Percentiles rank a stretch among this genome's conserved stretches.
Evolutionary conservation across 2,113 vertebrate genomes (phyloP).

Genomic region (Serilophus lunatus): DNA sequence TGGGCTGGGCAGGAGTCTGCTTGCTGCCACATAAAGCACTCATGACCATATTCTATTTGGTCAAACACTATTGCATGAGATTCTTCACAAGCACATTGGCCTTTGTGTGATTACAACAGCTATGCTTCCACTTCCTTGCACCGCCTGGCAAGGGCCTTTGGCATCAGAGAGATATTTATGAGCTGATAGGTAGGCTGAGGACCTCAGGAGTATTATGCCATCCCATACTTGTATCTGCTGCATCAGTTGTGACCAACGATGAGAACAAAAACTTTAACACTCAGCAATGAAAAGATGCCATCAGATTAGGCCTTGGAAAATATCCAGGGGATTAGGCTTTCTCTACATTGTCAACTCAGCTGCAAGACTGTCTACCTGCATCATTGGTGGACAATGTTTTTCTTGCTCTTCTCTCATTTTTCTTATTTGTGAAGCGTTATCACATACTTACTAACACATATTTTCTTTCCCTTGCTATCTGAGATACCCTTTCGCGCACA

Average conservation of each 20-base stretch:
- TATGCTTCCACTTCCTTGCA: background rate
- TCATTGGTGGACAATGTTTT: background rate
- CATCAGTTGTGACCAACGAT: background rate
- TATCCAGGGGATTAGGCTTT: background rate
- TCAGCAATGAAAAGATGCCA: background rate
- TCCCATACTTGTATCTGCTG: background rate
- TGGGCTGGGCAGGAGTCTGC: background rate
- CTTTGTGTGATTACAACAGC: background rate
- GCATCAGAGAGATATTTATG: background rate
- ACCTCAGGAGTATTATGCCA: background rate
- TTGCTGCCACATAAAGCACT: background rate
- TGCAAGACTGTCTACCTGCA: background rate
- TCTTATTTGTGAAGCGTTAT: background rate
- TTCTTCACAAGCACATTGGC: background rate
- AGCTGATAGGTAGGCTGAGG: background rate
- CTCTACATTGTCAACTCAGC: background rate
- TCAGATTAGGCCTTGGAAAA: background rate
- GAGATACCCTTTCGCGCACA: background rate
- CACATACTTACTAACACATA: background rate
- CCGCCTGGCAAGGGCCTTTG: background rate
- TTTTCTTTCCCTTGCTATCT: background rate
- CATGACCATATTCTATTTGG: background rate
- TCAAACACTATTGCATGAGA: background rate
- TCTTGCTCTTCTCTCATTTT: background rate
- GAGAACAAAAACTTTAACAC: background rate